These are phyloP conservation scores for Bradysia coprophila DNA, from an alignment of 1,140 invertebrate species.

Conservation along the genomic window DNA sequence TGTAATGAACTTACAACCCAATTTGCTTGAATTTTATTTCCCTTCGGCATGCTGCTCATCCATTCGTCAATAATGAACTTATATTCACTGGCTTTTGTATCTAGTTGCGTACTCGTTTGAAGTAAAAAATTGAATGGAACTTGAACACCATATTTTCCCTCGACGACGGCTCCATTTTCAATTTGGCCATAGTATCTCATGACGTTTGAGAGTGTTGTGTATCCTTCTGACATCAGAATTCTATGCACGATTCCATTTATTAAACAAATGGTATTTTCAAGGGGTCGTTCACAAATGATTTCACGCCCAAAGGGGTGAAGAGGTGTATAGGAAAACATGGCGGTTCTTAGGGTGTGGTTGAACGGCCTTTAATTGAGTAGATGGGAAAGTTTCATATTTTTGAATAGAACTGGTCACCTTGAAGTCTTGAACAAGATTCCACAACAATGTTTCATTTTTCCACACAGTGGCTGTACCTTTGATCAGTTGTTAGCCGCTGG, in stretches of 20 bases:
- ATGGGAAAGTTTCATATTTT: too few relatives aligned
- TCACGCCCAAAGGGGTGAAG: too few relatives aligned
- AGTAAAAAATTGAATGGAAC: conserved; percentile 47
- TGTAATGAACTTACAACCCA: conserved; percentile 22
- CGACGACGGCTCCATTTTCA: conserved; percentile 22
- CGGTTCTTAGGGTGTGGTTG: too few relatives aligned
- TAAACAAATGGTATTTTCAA: too few relatives aligned
- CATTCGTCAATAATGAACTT: conserved; percentile 31
- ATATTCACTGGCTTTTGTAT: conserved; percentile 31
- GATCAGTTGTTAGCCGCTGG: conserved; percentile 38
- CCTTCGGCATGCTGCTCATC: conserved; percentile 32
- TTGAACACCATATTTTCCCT: conserved; percentile 33
- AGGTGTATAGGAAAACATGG: too few relatives aligned
- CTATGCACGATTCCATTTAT: too few relatives aligned
- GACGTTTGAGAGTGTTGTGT: conserved; percentile 28
- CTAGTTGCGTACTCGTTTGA: conserved; percentile 25
- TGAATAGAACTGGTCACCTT: too few relatives aligned
- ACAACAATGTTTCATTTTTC: conserved; percentile 29
- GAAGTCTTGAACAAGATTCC: too few relatives aligned
- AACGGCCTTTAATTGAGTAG: too few relatives aligned
- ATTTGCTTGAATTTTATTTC: conserved; percentile 24
- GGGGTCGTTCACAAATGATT: too few relatives aligned
- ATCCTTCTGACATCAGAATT: conserved; percentile 48
- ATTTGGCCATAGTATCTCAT: conserved; percentile 41
- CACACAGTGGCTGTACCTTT: conserved; percentile 39